A percentile compares a stretch with the other conserved stretches of the same genome.
Evolutionary conservation across 1,140 invertebrate species (phyloP).

Genomic region (Cylas formicarius): DNA sequence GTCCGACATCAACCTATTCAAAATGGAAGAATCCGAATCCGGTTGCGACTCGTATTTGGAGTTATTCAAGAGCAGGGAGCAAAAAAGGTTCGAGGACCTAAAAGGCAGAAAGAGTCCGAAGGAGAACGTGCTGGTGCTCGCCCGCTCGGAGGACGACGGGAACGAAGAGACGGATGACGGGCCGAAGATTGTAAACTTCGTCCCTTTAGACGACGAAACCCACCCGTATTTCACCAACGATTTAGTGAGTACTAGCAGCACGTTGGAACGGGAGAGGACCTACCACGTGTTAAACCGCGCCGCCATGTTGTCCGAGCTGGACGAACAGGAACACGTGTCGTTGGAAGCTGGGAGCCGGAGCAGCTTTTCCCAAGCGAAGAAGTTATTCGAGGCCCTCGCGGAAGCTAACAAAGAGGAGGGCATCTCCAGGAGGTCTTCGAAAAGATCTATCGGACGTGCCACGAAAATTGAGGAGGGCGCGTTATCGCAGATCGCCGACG

Average conservation of each 20-base stretch:
- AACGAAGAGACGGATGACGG: not conserved
- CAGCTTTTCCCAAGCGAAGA: slow-evolving; percentile 23
- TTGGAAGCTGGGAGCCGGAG: slow-evolving; percentile 3
- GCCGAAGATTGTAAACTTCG: slow-evolving; percentile 25
- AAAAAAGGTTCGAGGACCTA: slow-evolving; percentile 16
- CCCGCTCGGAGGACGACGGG: slow-evolving; percentile 8
- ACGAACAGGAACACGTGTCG: not conserved
- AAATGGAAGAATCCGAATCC: slow-evolving; percentile 11
- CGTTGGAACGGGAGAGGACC: slow-evolving; percentile 22
- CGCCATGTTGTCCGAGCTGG: not conserved
- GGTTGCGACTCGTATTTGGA: slow-evolving; percentile 21
- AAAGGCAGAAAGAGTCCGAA: slow-evolving; percentile 1
- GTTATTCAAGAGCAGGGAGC: slow-evolving; percentile 19
- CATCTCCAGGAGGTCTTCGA: not conserved
- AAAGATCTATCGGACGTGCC: not conserved
- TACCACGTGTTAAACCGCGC: slow-evolving; percentile 20
- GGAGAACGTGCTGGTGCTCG: slow-evolving; percentile 4
- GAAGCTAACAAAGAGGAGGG: slow-evolving; percentile 16
- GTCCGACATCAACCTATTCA: slow-evolving; percentile 21
- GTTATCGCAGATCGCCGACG: not conserved
- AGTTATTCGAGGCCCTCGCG: slow-evolving; percentile 20
- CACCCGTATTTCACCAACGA: slow-evolving; percentile 17
- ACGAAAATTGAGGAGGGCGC: not conserved
- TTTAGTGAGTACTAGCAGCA: not conserved
- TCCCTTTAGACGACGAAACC: slow-evolving; percentile 23